Base-by-base conservation (phyloP, 2,888 invertebrate genomes). In the Lysandra bellargus region DNA sequence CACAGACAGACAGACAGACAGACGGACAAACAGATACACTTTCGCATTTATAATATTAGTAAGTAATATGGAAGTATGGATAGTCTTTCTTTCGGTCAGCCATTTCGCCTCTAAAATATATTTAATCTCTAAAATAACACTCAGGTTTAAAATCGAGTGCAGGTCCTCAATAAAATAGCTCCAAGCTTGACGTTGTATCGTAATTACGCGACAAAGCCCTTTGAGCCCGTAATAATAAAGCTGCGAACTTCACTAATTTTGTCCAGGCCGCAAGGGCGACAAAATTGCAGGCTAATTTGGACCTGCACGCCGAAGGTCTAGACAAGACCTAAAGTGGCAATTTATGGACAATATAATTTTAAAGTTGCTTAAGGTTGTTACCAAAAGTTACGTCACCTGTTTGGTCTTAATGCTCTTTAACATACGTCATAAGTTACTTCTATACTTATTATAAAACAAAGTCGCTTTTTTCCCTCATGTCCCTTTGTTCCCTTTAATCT, bases 231-330 rank as follows among this genome's bases (percentile, higher is more conserved):
- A 89, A 91, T 92, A 90, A 91, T 90, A 88, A 88, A 84, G 86
- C 86, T 86, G 87, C 87, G 89, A 92, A 91, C 91, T 92, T 92
- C 89, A 86, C 91, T 92, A 90, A 93, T 92, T 91, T 90, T 85
- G 88, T 84, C 85, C 87, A 79, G 78, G 77, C 77, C 81, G 57
- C 76, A 79, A 81, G 80, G 80, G 69, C 73, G 81, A 49, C 79
- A 37, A 79, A 79, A 23, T 78, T 53, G 14, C 73, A 78, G 73
- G 53, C 33, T 9, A 69, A 1, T 61, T 23, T 61, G 23, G n/a
- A 61, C 69, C 64, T 69, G 14, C 5, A 23, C 23, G 23, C 6
- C 4, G 1, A 64, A 23, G 30, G 30, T 30, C 64, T 64, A 12
- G 30, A 57, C 57, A 1, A 57, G 57, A 57, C 57, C 57, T 57